These are phyloP conservation scores for Myiotriccus ornatus DNA, from an alignment of 2,797 vertebrate species.

Conservation along the genomic window DNA sequence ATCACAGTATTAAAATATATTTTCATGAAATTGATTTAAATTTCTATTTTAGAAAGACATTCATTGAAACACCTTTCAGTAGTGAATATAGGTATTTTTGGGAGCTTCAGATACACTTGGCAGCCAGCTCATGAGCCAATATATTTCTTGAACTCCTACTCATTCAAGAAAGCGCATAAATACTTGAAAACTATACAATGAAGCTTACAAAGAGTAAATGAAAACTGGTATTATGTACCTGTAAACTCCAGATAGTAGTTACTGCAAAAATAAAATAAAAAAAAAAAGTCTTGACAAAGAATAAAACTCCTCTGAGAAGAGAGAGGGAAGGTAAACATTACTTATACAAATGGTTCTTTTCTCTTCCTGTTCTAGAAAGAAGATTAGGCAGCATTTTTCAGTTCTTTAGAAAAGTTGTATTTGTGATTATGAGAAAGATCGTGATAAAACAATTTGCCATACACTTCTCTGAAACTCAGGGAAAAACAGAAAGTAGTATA, in stretches of 20 bases:
- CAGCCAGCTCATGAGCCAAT: not conserved
- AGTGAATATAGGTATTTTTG: not conserved
- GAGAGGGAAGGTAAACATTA: not conserved
- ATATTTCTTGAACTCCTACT: not conserved
- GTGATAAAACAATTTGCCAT: not conserved
- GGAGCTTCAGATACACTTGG: not conserved
- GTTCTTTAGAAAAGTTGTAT: not conserved
- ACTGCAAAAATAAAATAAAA: not conserved
- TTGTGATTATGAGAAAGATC: not conserved
- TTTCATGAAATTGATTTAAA: not conserved
- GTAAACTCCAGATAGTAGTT: not conserved
- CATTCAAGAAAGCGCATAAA: not conserved
- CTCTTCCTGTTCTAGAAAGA: not conserved
- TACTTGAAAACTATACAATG: not conserved
- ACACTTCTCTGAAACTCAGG: not conserved
- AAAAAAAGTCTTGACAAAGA: not conserved
- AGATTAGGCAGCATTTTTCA: not conserved
- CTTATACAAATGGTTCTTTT: not conserved
- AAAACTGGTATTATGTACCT: not conserved
- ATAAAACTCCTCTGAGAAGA: not conserved
- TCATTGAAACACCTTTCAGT: not conserved
- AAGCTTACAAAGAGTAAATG: not conserved
- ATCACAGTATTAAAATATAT: not conserved
- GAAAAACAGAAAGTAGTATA: not conserved
- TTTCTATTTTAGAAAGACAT: not conserved